Conservation (phyloP, 1,140 invertebrate species). For the Saxidomus purpurata region DNA sequence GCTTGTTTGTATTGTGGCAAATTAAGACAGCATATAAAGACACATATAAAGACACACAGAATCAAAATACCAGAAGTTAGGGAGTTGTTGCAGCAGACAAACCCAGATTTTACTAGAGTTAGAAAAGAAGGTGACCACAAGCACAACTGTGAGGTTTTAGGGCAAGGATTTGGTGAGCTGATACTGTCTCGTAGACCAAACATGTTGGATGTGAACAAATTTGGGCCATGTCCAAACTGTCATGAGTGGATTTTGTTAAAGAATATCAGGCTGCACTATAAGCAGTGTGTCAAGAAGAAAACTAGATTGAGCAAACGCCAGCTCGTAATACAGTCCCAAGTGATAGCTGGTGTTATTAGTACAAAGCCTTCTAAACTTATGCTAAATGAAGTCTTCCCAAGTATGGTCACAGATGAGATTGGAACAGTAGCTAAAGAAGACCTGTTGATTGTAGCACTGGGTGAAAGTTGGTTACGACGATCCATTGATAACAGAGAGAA, state of each 20-base stretch:
- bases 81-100: too few species aligned
- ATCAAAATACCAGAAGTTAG: too few species aligned
- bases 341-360: neutral
- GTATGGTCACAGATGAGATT: neutral
- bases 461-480: constrained; percentile 66
- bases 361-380: constrained; percentile 15
- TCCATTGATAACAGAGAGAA: constrained; percentile 64
- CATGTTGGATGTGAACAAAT: neutral
- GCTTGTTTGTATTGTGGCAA: too few species aligned
- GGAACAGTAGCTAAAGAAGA: neutral
- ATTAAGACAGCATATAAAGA: too few species aligned
- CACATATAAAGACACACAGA: too few species aligned
- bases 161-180: too few species aligned
- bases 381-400: constrained; percentile 19
- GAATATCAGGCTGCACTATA: neutral
- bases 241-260: constrained; percentile 10
- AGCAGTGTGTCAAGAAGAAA: neutral
- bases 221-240: constrained; percentile 16
- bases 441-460: constrained; percentile 30
- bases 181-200: neutral
- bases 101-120: too few species aligned
- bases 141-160: too few species aligned
- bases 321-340: neutral
- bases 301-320: neutral
- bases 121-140: too few species aligned